These are phyloP conservation scores for Azemiops feae DNA, from an alignment of 2,113 vertebrate species.

Conservation along the genomic window DNA sequence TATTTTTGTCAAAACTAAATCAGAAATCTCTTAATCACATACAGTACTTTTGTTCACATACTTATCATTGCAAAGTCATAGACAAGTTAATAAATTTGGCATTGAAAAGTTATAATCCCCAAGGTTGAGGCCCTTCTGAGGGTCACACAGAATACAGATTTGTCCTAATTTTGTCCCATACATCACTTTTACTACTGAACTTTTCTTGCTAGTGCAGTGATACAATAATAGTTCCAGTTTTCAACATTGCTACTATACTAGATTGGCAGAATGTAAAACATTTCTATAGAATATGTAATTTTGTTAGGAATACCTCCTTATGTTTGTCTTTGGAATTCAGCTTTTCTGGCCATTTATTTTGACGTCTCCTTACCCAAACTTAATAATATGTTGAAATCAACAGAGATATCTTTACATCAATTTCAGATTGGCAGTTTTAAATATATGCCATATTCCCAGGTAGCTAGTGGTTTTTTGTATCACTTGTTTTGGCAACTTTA, in stretches of 20 bases:
- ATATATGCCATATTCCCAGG: not conserved
- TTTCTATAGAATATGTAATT: not conserved
- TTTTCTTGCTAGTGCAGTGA: not conserved
- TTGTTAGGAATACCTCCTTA: not conserved
- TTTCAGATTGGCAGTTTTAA: not conserved
- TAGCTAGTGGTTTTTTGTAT: not conserved
- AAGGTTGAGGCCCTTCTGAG: not conserved
- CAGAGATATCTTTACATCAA: not conserved
- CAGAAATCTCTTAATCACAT: not conserved
- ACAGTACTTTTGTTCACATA: not conserved
- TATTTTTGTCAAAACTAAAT: not conserved
- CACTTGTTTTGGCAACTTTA: not conserved
- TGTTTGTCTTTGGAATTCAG: not conserved
- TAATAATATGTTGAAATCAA: not conserved
- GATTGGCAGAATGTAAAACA: not conserved
- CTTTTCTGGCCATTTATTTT: not conserved
- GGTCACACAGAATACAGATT: not conserved
- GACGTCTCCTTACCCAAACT: not conserved
- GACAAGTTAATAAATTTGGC: not conserved
- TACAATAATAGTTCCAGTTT: not conserved
- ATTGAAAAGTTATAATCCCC: not conserved
- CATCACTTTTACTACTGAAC: not conserved
- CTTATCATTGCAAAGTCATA: not conserved
- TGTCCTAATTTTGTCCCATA: not conserved
- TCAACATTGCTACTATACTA: not conserved